Base-by-base conservation (phyloP, 1,140 invertebrate species). In the Ctenoplectra terminalis region DNA sequence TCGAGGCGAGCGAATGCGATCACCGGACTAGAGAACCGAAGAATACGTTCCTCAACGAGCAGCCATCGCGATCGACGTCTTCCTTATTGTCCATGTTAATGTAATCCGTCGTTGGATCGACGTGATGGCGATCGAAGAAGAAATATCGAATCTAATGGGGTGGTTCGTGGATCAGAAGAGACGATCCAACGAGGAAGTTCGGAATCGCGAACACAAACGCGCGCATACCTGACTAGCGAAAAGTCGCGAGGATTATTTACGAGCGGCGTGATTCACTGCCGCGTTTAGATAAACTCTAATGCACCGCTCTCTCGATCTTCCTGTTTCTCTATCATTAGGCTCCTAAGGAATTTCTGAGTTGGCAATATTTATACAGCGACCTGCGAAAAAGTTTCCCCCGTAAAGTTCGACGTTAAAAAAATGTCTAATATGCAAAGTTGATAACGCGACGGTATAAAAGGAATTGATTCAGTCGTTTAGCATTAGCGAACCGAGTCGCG, bases 261-360 rank as follows among this genome's bases (percentile, higher is more conserved):
- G 75, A 67, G 60, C 66, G 46, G 48, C 56, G 60, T 72, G 75
- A 83, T 83, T 87, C 81, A 82, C 73, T 63, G 43, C 78, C 23
- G 67, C 46, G 58, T 43, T 43, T 69, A 86, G 79, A 86, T 82
- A 84, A 84, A 50, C 64, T 26, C 60, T 82, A 78, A 84, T 86
- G 84, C 77, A 79, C 76, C 69, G 67, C 48, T 78, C 64, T 20
- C 61, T 60, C 70, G 74, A 69, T 84, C 80, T 72, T 77, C 29
- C n/a, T 17, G 43, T 26, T 54, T 48, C 48, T 61, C 26, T 63
- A n/a, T 63, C 37, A 9, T 13, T 8, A 3, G 54, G 20, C 52
- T n/a, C 52, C 3, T 37, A 20, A 40, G 20, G 61, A 63, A 63
- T 63, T 63, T n/a, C 61, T 43, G 34, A 23, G 17, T 52, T 6